Percentiles rank a stretch among this genome's conserved stretches.
Evolutionary conservation across 2,113 vertebrate genomes (phyloP).

Genomic region (Chitala chitala): DNA sequence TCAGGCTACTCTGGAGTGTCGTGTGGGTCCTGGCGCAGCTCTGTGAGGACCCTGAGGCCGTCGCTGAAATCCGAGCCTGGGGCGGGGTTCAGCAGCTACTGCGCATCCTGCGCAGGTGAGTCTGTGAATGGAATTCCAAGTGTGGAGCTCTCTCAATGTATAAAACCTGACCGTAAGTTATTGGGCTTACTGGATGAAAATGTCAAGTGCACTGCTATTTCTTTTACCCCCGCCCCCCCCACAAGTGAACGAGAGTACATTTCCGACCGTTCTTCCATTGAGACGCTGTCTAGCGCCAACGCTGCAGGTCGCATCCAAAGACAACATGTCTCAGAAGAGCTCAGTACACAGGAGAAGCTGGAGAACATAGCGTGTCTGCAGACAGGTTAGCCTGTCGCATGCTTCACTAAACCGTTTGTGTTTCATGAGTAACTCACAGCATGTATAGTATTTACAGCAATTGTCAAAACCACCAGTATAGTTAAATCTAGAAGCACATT

Average conservation of each 20-base stretch:
- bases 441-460: no score
- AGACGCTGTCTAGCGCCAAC: conserved; percentile 72
- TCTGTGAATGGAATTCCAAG: no score
- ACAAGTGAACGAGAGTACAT: conserved; percentile 67
- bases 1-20: conserved; percentile 77
- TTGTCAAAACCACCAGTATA: no score
- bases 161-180: no score
- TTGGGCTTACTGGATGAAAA: not conserved
- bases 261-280: conserved; percentile 69
- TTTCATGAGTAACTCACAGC: no score
- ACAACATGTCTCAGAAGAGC: conserved; percentile 61
- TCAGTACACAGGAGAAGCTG: conserved; percentile 65
- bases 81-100: conserved; percentile 86
- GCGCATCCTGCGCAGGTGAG: conserved; percentile 71
- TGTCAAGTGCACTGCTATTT: not conserved
- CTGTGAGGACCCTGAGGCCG: conserved; percentile 75
- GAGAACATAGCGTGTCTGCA: conserved; percentile 72
- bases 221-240: not conserved
- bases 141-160: no score
- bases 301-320: conserved; percentile 66
- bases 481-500: no score
- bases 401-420: no score
- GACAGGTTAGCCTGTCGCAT: conserved; percentile 59
- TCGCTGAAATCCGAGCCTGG: conserved; percentile 75
- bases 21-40: conserved; percentile 86